Conservation (phyloP, 2,113 vertebrate genomes). For the Sus scrofa region T2T-Sscrofa CM000817.6:24298001-24298500, state of each 20-base stretch:
- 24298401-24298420: background rate
- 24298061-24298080: background rate
- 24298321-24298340: background rate
- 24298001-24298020: slow-evolving; percentile 37
- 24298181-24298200: background rate
- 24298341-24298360: background rate
- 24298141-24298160: background rate
- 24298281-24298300: background rate
- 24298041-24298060: slow-evolving; percentile 51
- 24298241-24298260: background rate
- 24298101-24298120: background rate
- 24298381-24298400: background rate
- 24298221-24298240: background rate
- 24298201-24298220: rapidly evolving
- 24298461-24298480: background rate
- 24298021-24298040: background rate
- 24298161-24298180: background rate
- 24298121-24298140: background rate
- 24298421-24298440: background rate
- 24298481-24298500: background rate
- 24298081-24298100: background rate
- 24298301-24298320: background rate
- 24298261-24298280: background rate
- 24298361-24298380: background rate
- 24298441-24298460: background rate